Evolutionary conservation across 1,140 invertebrate species (phyloP).

Genomic region (Sinonovacula constricta): DNA sequence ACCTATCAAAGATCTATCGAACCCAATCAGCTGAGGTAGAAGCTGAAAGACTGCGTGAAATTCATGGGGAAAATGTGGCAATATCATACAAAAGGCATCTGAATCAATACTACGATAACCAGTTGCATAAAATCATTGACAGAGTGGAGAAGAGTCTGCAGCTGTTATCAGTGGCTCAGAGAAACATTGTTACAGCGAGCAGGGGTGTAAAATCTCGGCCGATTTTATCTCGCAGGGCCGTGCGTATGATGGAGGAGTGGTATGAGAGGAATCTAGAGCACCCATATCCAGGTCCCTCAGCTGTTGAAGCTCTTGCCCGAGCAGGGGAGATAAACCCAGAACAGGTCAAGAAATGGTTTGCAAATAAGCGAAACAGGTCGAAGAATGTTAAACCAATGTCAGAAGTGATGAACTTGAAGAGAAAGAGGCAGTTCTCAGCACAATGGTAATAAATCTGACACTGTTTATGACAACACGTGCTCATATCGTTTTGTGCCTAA

Average conservation of each 20-base stretch:
- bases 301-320: constrained; percentile 42
- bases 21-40: constrained; percentile 41
- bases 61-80: constrained; percentile 32
- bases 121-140: constrained; percentile 49
- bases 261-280: constrained; percentile 43
- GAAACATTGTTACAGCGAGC: constrained; percentile 21
- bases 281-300: constrained; percentile 47
- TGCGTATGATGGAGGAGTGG: constrained; percentile 53
- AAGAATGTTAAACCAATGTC: constrained; percentile 45
- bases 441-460: constrained; percentile 11
- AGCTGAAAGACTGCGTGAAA: constrained; percentile 32
- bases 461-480: neutral
- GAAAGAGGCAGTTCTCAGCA: constrained; percentile 43
- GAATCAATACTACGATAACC: constrained; percentile 42
- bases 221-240: constrained; percentile 39
- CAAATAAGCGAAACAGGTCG: constrained; percentile 47
- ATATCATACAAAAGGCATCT: constrained; percentile 32
- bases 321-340: constrained; percentile 44
- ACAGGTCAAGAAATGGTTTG: constrained; percentile 56
- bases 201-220: constrained; percentile 26
- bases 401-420: constrained; percentile 47
- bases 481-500: no score
- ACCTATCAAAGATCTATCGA: constrained; percentile 30
- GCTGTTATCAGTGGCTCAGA: constrained; percentile 24
- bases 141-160: constrained; percentile 50